Conservation (phyloP, 2,888 invertebrate species). For the Villa cingulata region DNA sequence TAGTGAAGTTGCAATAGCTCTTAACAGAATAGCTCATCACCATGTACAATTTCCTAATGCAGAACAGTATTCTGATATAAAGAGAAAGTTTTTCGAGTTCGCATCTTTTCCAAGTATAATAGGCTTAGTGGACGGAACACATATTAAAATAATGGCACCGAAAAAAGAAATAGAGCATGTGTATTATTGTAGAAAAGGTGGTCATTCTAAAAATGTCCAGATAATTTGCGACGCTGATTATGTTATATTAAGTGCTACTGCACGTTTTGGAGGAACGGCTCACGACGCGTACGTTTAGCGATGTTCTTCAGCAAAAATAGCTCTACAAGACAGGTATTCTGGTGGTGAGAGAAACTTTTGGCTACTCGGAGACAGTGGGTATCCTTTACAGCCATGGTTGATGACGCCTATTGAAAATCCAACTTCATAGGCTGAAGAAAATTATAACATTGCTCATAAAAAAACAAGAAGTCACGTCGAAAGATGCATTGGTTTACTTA, state of each 20-base stretch:
- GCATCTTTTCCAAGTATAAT: background rate
- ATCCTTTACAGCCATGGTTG: conserved; percentile 8
- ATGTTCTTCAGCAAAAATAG: background rate
- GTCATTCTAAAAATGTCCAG: conserved; percentile 8
- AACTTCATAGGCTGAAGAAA: background rate
- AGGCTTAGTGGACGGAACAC: background rate
- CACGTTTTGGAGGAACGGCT: conserved; percentile 5
- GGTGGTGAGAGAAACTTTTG: conserved; percentile 6
- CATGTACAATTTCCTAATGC: background rate
- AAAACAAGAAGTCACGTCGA: background rate
- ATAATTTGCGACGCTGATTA: conserved; percentile 11
- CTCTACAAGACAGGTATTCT: background rate
- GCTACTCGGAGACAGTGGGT: conserved; percentile 10
- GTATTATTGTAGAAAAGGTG: conserved; percentile 8
- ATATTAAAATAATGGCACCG: background rate
- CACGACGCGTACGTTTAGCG: conserved; percentile 6
- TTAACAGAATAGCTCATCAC: conserved; percentile 1
- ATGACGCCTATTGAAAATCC: background rate
- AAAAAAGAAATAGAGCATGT: background rate
- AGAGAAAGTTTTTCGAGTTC: background rate
- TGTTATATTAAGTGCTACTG: conserved; percentile 1
- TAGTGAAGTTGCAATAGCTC: background rate
- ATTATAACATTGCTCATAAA: background rate
- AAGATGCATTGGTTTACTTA: background rate
- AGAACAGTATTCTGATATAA: background rate